Percentiles rank a stretch among this genome's conserved stretches.
Evolutionary conservation across 2,113 vertebrate species (phyloP).

Genomic region (Cheilinus undulatus): DNA sequence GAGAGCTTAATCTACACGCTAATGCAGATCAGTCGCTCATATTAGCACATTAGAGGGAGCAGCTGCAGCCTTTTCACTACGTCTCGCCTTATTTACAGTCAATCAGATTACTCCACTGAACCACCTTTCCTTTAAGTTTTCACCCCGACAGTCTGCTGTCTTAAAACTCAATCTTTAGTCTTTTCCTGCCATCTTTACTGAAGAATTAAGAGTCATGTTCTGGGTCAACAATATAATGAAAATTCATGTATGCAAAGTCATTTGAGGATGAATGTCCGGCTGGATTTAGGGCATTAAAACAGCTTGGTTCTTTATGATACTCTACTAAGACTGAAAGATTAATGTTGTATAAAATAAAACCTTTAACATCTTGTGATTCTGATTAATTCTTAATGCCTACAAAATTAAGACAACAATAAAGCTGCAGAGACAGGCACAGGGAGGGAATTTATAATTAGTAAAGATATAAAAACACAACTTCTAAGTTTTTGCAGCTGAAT

Average conservation of each 20-base stretch:
- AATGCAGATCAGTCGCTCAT: slow-evolving; percentile 68
- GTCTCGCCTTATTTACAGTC: slow-evolving; percentile 41
- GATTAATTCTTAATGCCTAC: slow-evolving; percentile 70
- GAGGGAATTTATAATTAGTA: neutral
- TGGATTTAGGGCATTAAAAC: slow-evolving; percentile 77
- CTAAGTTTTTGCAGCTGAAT: neutral
- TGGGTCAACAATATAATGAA: slow-evolving; percentile 53
- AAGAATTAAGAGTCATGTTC: neutral
- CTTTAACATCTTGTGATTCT: slow-evolving; percentile 72
- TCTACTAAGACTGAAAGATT: slow-evolving; percentile 61
- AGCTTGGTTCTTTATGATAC: slow-evolving; percentile 72
- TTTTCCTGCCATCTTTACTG: slow-evolving; percentile 26
- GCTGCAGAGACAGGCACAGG: neutral
- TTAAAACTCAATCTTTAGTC: slow-evolving; percentile 11
- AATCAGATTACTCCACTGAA: slow-evolving; percentile 51
- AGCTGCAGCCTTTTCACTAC: slow-evolving; percentile 51
- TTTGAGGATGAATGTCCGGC: slow-evolving; percentile 55
- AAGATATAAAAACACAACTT: neutral
- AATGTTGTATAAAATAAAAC: slow-evolving; percentile 72
- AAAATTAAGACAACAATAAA: slow-evolving; percentile 50
- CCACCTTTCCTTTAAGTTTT: slow-evolving; percentile 11
- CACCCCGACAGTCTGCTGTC: slow-evolving; percentile 14
- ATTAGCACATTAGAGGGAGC: slow-evolving; percentile 65
- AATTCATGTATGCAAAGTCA: slow-evolving; percentile 55
- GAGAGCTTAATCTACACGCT: slow-evolving; percentile 74